Base-by-base conservation (phyloP, 2,797 vertebrate genomes). In the Odontamblyopus rebecca region DNA sequence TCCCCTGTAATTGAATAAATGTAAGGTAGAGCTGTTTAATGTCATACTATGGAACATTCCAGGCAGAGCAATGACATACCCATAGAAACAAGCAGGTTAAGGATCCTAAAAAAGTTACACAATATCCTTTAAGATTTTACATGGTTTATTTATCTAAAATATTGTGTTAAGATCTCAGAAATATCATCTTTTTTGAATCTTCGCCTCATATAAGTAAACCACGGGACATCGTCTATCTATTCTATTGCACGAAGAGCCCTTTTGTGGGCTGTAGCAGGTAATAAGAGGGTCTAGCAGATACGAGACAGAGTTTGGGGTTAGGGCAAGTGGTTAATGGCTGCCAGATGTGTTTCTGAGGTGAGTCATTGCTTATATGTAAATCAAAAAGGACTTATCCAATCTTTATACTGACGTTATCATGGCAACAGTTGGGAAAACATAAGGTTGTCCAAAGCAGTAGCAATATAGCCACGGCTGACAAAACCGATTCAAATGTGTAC, bases 291-390 rank as follows among this genome's bases (percentile, higher is more conserved):
- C 83, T 84, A 80, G 77, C 84, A 86, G 88, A 87, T 82, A 85
- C 48, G 72, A 73, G 77, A 77, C 68, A 69, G 77, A 75, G 78
- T 65, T 78, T n/a, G 71, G 70, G 84, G 85, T 89, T 78, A 82
- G 80, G 81, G 86, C 82, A 87, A 89, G 83, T 85, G 86, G 85
- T 68, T 93, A 93, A 93, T 84, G 56, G 76, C 65, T 74, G n/a
- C 85, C 92, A 94, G 93, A 93, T 93, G 92, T 86, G 79, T 65
- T 78, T 75, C 76, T 86, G 80, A 85, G 77, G 78, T 56, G 73
- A 77, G 76, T 78, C 74, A 71, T 75, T 74, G 60, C 80, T 89
- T 86, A 78, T 82, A 80, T 91, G 85, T 81, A 89, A 90, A 91
- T 91, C 68, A 76, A 26, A 62, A 71, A 79, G 35, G 84, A 76